These are phyloP conservation scores for Dreissena polymorpha DNA, from an alignment of 1,140 invertebrate species.

Conservation along the genomic window DNA sequence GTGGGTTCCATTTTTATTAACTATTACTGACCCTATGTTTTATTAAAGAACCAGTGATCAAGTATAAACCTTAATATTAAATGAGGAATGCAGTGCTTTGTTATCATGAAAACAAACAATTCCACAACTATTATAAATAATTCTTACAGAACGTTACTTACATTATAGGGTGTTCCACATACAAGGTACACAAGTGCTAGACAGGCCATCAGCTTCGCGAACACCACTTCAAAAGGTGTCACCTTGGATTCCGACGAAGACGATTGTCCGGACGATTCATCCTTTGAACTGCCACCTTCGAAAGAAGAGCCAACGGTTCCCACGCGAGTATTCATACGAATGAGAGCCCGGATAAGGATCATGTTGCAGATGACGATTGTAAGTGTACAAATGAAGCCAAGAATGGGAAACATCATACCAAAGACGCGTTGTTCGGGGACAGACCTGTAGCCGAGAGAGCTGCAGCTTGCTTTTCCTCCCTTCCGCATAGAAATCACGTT, in stretches of 20 bases:
- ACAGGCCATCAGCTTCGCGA: constrained; percentile 44
- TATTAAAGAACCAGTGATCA: too few species aligned
- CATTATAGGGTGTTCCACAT: constrained; percentile 37
- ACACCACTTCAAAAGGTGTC: constrained; percentile 42
- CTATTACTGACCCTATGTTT: too few species aligned
- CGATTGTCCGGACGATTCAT: background rate
- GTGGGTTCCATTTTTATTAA: too few species aligned
- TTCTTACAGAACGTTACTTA: constrained; percentile 13
- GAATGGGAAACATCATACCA: constrained; percentile 18
- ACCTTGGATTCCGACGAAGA: background rate
- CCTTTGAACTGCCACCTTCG: background rate
- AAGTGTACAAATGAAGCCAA: constrained; percentile 1
- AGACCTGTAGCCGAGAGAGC: background rate
- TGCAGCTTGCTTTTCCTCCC: background rate
- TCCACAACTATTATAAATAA: too few species aligned
- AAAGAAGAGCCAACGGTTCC: too few species aligned
- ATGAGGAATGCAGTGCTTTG: too few species aligned
- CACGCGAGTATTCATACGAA: constrained; percentile 7
- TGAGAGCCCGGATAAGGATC: constrained; percentile 3
- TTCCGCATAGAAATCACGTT: background rate
- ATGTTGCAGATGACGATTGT: constrained; percentile 25
- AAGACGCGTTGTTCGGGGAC: constrained; percentile 8
- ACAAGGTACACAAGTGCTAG: constrained; percentile 34
- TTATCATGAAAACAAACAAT: too few species aligned
- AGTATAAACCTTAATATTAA: too few species aligned